Evolutionary conservation across 2,888 invertebrate genomes (phyloP).

Genomic region (Branchipolynoe longqiensis): DNA sequence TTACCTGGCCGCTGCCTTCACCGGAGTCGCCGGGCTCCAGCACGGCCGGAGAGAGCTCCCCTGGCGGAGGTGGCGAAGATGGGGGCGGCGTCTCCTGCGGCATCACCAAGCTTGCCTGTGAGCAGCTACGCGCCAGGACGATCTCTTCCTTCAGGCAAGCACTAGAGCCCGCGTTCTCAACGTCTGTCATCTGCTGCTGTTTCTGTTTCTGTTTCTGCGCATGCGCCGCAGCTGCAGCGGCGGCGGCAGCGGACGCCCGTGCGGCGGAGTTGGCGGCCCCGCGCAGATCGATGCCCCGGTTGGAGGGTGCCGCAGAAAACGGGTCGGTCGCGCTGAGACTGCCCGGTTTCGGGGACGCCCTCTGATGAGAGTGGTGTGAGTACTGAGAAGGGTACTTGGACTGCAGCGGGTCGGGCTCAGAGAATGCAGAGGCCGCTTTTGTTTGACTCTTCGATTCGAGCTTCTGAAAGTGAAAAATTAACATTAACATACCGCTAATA

Average conservation of each 20-base stretch:
- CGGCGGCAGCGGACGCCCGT: neutral
- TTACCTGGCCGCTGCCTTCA: neutral
- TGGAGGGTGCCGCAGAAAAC: slow-evolving; percentile 23
- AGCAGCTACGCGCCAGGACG: slow-evolving; percentile 25
- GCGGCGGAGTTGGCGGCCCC: neutral
- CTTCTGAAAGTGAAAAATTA: slow-evolving; percentile 17
- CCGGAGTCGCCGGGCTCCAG: neutral
- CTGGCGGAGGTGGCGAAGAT: too few relatives aligned
- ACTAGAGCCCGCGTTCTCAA: neutral
- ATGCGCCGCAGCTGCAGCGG: too few relatives aligned
- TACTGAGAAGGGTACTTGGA: neutral
- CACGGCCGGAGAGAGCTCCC: neutral
- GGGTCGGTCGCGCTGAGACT: slow-evolving; percentile 6
- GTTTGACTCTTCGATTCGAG: slow-evolving; percentile 23
- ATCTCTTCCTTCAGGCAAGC: slow-evolving; percentile 11
- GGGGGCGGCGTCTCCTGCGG: neutral
- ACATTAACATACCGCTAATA: too few relatives aligned
- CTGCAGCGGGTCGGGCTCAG: neutral
- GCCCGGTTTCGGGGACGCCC: neutral
- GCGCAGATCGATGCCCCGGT: slow-evolving; percentile 5
- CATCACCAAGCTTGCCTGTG: neutral
- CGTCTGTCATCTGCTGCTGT: neutral
- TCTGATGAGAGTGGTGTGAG: neutral
- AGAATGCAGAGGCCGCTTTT: neutral
- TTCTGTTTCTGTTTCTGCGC: too few relatives aligned